Evolutionary conservation across 2,888 invertebrate genomes (phyloP), one percentile per base, ranked within the genome.

Genomic region (Chymomyza amoena): DNA sequence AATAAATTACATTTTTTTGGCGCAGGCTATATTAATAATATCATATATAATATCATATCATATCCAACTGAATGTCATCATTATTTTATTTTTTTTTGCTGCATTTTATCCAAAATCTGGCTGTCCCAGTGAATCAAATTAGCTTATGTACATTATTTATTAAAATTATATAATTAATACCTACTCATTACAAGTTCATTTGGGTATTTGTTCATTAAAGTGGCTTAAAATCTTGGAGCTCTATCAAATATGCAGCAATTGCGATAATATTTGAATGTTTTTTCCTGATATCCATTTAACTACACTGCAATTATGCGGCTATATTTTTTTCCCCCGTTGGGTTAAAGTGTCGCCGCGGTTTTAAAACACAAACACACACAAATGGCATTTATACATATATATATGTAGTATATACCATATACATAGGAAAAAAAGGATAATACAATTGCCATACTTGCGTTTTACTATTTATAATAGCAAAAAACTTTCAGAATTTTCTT

Each of bases 361-460:
- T 16, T 54, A 18, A 54, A 54, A 18, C 6, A 7, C 54, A 54
- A 54, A 54, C 54, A 54, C 5, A 52, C 52, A 54, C 16, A 15
- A 51, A n/a, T 18, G 2, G 18, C 54, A 20, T 13, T 1, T 13
- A 16, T 13, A 15, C 16, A 16, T 6, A 16, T 5, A 16, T 15
- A 16, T 20, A n/a, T n/a, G n/a, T 7, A 52, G n/a, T 6, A 20
- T 54, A n/a, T 54, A 20, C 3, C 0, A 20, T 25, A 16, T 51
- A 16, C n/a, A 16, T 51, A 51, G 15, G 15, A 69, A 64, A 72
- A 68, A 72, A 45, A 28, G 62, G 62, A 75, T 76, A 81, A 75
- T 81, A 77, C 87, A 73, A 86, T 84, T 84, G 73, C 70, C 64
- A 64, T 71, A 62, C 70, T 64, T 70, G 64, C 50, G 66, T 57